Conservation (phyloP, 1,140 invertebrate genomes). For the Caenorhabditis elegans region WBcel235 BX284602.5:7488001-7488500, state of each 20-base stretch:
- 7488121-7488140: too few relatives aligned
- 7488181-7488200: too few relatives aligned
- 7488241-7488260: too few relatives aligned
- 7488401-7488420: background rate
- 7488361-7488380: background rate
- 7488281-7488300: too few relatives aligned
- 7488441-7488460: too few relatives aligned
- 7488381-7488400: background rate
- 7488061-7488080: background rate
- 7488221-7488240: too few relatives aligned
- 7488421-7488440: background rate
- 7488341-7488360: background rate
- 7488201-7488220: too few relatives aligned
- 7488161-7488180: too few relatives aligned
- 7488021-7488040: background rate
- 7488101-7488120: too few relatives aligned
- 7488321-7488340: background rate
- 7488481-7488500: background rate
- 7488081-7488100: background rate
- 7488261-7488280: too few relatives aligned
- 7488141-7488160: too few relatives aligned
- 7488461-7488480: background rate
- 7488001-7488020: constrained; percentile 12
- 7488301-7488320: background rate
- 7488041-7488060: background rate